Base-by-base conservation (phyloP, 1,140 invertebrate genomes). In the Camponotus vicinus region DNA sequence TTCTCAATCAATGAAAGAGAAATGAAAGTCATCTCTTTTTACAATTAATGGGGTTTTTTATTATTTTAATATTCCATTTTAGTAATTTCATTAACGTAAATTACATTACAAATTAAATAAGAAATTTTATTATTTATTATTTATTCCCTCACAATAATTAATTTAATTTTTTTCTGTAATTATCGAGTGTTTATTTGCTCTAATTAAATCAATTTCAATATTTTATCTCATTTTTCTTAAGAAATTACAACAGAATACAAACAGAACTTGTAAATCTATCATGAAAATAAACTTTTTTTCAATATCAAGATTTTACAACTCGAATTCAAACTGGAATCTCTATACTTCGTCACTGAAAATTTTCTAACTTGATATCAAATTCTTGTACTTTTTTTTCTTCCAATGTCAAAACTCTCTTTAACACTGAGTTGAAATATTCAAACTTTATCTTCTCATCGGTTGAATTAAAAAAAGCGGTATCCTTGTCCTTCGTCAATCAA, bases 341-440 rank as follows among this genome's bases (percentile, higher is more conserved):
- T 15, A 45, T 69, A 57, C 27, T 40, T 75, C 32, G 3, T 52
- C 7, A 13, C 6, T 57, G 8, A 9, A 32, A 80, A 45, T 34
- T 45, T 34, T 45, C 18, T 21, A 79, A 40, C 11, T 13, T 34
- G 15, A 78, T 15, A 42, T 27, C 9, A 55, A 40, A 59, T 80
- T 71, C 3, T 45, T 1, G 15, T n/a, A 18, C 55, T 0, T 42
- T 52, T 52, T 18, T 73, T 37, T 63, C n/a, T 45, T 63, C 13
- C 71, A 88, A 87, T 3, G 34, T 55, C 9, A 1, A 77, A 63
- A 73, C 5, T 27, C 37, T 57, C n/a, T 42, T 52, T 78, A 52
- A 71, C 5, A 7, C 11, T 45, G 42, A 45, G 11, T 7, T 55
- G 37, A 40, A 40, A 40, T 6, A 40, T 1, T 9, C 4, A 57